Evolutionary conservation across 2,113 vertebrate genomes (phyloP).

Genomic region (Gnathonemus echidnorhynchus): DNA sequence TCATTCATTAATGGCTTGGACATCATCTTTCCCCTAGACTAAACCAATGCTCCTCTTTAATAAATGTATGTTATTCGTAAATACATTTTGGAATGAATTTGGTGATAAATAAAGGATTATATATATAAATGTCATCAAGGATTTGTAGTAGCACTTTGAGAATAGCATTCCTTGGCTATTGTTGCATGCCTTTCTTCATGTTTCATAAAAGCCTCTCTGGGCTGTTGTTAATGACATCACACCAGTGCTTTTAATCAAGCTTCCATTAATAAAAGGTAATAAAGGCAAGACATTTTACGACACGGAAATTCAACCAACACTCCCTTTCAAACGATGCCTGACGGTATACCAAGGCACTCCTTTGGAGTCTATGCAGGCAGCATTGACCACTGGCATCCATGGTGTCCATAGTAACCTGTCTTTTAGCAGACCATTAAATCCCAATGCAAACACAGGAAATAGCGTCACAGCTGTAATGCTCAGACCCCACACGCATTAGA

Average conservation of each 20-base stretch:
- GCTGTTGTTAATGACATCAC: background rate
- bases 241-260: background rate
- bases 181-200: background rate
- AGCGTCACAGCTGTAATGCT: background rate
- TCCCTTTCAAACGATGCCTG: background rate
- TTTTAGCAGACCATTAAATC: background rate
- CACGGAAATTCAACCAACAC: background rate
- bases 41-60: background rate
- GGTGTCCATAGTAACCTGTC: slow-evolving; percentile 3
- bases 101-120: background rate
- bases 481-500: background rate
- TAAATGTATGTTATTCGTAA: background rate
- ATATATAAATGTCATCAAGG: background rate
- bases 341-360: background rate
- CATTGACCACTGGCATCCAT: background rate
- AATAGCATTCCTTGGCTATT: background rate
- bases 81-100: background rate
- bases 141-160: background rate
- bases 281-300: background rate
- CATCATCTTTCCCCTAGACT: background rate
- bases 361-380: background rate
- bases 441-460: slow-evolving; percentile 1
- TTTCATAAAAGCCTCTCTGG: background rate
- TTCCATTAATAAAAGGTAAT: background rate
- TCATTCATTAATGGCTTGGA: background rate